phyloP scores from a whole-genome alignment of 64 coral and sea anemone genomes.

The Porites australiensis region DNA sequence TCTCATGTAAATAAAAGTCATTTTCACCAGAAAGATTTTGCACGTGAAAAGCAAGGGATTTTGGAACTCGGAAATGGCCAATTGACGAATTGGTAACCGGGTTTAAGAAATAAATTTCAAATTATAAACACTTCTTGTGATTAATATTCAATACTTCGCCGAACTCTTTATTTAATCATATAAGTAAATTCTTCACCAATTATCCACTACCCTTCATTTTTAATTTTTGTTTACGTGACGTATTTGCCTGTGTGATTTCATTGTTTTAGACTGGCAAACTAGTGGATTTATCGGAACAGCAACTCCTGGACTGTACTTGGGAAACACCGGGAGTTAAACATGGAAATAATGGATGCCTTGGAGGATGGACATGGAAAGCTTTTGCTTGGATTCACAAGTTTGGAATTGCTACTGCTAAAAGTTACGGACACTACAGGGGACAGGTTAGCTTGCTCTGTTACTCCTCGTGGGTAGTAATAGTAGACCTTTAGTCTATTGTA shows the following conservation, averaged over 20 bases:
- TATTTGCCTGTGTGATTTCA: neutral
- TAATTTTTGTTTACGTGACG: neutral
- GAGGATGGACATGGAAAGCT: conserved; percentile 96
- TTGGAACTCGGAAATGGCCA: too few relatives aligned
- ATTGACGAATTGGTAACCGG: too few relatives aligned
- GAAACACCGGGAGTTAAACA: conserved; percentile 68
- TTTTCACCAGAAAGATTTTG: too few relatives aligned
- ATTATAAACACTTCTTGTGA: too few relatives aligned
- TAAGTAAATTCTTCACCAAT: too few relatives aligned
- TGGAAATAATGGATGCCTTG: conserved; percentile 93
- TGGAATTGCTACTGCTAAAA: conserved; percentile 78
- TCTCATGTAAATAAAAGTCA: too few relatives aligned
- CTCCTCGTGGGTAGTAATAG: neutral
- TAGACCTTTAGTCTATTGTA: neutral
- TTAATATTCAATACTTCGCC: too few relatives aligned
- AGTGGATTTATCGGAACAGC: conserved; percentile 81
- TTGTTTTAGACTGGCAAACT: conserved; percentile 75
- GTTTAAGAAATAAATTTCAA: too few relatives aligned
- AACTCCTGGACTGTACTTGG: conserved; percentile 94
- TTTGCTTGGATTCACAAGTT: conserved; percentile 86
- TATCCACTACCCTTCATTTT: too few relatives aligned
- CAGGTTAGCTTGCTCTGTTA: conserved; percentile 57
- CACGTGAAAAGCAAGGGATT: too few relatives aligned
- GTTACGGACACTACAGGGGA: conserved; percentile 91
- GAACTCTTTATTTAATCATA: too few relatives aligned